Evolutionary conservation across 2,797 vertebrate species (phyloP), one percentile per base, ranked within the genome.

Genomic region (Psittacula echo): DNA sequence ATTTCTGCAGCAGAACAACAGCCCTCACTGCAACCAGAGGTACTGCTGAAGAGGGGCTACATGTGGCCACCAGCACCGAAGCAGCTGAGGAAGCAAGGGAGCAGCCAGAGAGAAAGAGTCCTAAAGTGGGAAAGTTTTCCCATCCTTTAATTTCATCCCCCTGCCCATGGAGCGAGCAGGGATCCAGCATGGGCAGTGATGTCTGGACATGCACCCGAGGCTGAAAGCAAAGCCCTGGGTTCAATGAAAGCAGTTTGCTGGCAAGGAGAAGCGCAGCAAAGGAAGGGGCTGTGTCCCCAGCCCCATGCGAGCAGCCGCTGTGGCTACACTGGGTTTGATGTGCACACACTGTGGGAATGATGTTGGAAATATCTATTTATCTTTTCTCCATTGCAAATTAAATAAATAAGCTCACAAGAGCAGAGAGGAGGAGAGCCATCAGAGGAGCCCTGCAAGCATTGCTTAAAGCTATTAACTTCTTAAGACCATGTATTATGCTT

Each of bases 331-430:
- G 48, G 11, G 41, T 37, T 11, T 47, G 87, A 68, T 0, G 15
- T 10, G 11, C 0, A 0, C 2, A 0, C 13, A 5, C 0, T 0
- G 47, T 2, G 6, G 65, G 51, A 24, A 24, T 1, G 5, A 32
- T 17, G 45, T 72, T 41, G 67, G 75, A 77, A 73, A 67, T 44
- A 44, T 48, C 70, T 44, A 0, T 80, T 87, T 93, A 5, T 47
- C 53, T 73, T 50, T 41, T 50, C 64, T 64, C 6, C 9, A 4
- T 22, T 60, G 91, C 34, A n/a, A 23, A 29, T 77, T 1, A 11
- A 89, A 82, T 21, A 64, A 85, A 61, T 41, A 9, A 44, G 44
- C 0, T 7, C 11, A 5, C 1, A 7, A 41, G 53, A 1, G 24
- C 30, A 21, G 48, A 53, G 11, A 50, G 34, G 54, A 37, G 10